Evolutionary conservation across 2,113 vertebrate genomes (phyloP).

Genomic region (Mustela nigripes): DNA sequence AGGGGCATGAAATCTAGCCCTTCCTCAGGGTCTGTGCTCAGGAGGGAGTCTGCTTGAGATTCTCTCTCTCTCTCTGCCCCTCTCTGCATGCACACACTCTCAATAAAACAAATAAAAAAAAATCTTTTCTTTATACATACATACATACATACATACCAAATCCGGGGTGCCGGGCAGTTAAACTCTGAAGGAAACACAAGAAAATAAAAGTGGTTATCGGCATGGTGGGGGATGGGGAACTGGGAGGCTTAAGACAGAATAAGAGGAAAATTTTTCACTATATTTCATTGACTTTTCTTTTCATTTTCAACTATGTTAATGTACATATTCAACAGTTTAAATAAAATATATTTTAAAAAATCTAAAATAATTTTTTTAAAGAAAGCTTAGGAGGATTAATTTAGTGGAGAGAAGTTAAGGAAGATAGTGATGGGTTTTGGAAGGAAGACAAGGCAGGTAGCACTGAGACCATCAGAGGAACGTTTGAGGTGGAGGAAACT

Average conservation of each 20-base stretch:
- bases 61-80: neutral
- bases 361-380: neutral
- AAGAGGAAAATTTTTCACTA: neutral
- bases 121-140: neutral
- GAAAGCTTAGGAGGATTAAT: neutral
- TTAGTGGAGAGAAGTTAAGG: neutral
- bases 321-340: neutral
- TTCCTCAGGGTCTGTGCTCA: neutral
- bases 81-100: neutral
- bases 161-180: neutral
- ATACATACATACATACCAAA: neutral
- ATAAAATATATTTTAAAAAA: neutral
- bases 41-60: neutral
- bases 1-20: neutral
- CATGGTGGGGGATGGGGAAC: too few relatives aligned
- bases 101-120: neutral
- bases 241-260: neutral
- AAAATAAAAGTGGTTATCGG: neutral
- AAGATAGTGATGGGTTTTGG: neutral
- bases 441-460: neutral
- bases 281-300: neutral
- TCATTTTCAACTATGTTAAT: neutral
- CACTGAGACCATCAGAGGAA: neutral
- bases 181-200: neutral
- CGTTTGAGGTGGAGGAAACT: neutral